phyloP scores from a whole-genome alignment of 2,888 invertebrate genomes.

The Mythimna ferrago region DNA sequence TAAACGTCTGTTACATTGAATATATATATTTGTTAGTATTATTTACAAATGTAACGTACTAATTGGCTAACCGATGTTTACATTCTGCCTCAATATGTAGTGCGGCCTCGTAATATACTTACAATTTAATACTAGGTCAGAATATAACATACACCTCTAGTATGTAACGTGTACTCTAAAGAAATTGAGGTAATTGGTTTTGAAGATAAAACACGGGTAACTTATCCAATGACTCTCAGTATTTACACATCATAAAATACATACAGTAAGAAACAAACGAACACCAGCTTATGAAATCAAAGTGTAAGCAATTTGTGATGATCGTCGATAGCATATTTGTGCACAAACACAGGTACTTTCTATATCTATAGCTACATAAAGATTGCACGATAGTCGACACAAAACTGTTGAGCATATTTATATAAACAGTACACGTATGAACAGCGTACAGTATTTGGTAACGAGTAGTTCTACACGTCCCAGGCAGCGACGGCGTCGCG shows the following conservation, averaged over 20 bases:
- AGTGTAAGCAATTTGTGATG: slow-evolving; percentile 71
- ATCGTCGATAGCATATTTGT: slow-evolving; percentile 59
- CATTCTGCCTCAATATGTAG: slow-evolving; percentile 75
- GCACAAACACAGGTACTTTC: slow-evolving; percentile 76
- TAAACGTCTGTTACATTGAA: slow-evolving; percentile 74
- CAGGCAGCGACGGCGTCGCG: slow-evolving; percentile 43
- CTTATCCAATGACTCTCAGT: slow-evolving; percentile 89
- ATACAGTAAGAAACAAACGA: slow-evolving; percentile 67
- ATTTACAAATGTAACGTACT: slow-evolving; percentile 83
- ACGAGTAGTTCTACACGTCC: slow-evolving; percentile 72
- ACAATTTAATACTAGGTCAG: slow-evolving; percentile 85
- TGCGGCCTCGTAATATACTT: slow-evolving; percentile 81
- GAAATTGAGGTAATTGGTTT: slow-evolving; percentile 91
- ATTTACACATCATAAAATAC: slow-evolving; percentile 82
- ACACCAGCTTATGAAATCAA: slow-evolving; percentile 61
- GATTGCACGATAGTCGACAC: slow-evolving; percentile 78
- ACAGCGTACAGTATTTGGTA: slow-evolving; percentile 80
- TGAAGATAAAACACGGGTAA: slow-evolving; percentile 88
- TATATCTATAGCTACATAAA: slow-evolving; percentile 75
- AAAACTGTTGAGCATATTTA: slow-evolving; percentile 75
- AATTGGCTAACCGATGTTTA: slow-evolving; percentile 78
- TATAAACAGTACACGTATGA: slow-evolving; percentile 74
- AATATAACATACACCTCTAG: slow-evolving; percentile 82
- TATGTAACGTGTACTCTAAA: slow-evolving; percentile 85
- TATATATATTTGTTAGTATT: slow-evolving; percentile 72